Evolutionary conservation across 2,113 vertebrate genomes (phyloP), one percentile per base, ranked within the genome.

Genomic region (Nycticryphes semicollaris): DNA sequence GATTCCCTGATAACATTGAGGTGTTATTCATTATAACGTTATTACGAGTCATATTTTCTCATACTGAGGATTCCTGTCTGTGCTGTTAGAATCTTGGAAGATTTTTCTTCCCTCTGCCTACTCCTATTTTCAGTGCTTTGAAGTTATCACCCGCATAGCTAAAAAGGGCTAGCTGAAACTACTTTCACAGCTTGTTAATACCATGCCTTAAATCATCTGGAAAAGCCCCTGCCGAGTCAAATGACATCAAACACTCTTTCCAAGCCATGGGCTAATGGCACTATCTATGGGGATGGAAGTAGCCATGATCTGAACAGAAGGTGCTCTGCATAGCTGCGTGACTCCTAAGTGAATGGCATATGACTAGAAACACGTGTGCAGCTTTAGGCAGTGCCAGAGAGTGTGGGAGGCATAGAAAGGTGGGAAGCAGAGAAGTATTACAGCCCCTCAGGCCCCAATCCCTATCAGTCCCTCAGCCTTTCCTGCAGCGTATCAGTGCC

Each of bases 181-280:
- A 81, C 90, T 92, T 95, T 96, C 92, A 91, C 92, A 95, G 89
- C 86, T 94, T 94, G 84, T 87, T 96, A 97, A 96, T 93, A 85
- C 77, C 57, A 79, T 87, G 91, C 73, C 80, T 93, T 96, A 95
- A 96, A 95, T 97, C 80, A 96, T 91, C 95, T 94, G 92, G 94
- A 96, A 97, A 93, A 87, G 91, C 23, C 37, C 91, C 84, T 87
- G 81, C 89, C 75, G 92, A 89, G 92, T 72, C 31, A 3, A 84
- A 94, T 89, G 94, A 95, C 86, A 92, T 95, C 91, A 96, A 96
- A 96, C 41, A 27, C 15, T 60, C 60, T 41, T 84, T 84, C 80
- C 66, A 82, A 94, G 66, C 60, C 86, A 92, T 57, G 77, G 94
- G 66, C 83, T 94, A 94, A 92, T 51, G 77, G 89, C 60, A 72